Evolutionary conservation across 2,797 vertebrate genomes (phyloP).

Genomic region (Rhinichthys osculus): DNA sequence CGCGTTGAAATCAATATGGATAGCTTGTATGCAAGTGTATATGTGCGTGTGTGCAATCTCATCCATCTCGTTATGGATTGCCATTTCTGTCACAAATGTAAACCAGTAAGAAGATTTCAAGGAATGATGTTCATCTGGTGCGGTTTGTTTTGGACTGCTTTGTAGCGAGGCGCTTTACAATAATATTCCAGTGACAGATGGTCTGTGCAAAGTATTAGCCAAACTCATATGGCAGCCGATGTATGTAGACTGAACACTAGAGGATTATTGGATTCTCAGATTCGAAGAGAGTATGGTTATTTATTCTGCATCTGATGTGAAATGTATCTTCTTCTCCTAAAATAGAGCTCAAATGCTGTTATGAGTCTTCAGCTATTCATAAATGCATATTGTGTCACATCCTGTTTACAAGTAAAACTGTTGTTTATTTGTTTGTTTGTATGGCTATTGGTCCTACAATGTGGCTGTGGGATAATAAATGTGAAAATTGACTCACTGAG

Average conservation of each 20-base stretch:
- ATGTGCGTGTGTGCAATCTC: slow-evolving; percentile 64
- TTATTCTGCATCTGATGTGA: slow-evolving; percentile 32
- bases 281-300: slow-evolving; percentile 45
- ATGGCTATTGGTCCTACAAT: neutral
- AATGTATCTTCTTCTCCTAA: slow-evolving; percentile 25
- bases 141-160: slow-evolving; percentile 62
- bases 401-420: neutral
- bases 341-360: slow-evolving; percentile 14
- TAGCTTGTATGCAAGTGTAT: slow-evolving; percentile 27
- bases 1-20: slow-evolving; percentile 77
- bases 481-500: neutral
- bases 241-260: slow-evolving; percentile 49
- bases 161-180: slow-evolving; percentile 61
- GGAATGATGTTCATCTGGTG: slow-evolving; percentile 66
- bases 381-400: neutral
- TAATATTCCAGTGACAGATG: slow-evolving; percentile 66
- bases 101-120: slow-evolving; percentile 73
- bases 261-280: slow-evolving; percentile 55
- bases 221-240: slow-evolving; percentile 51
- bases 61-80: slow-evolving; percentile 77
- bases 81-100: slow-evolving; percentile 78
- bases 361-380: neutral
- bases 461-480: neutral
- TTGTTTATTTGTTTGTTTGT: slow-evolving; percentile 6
- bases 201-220: slow-evolving; percentile 56